These are phyloP conservation scores for Tragelaphus imberbis DNA, from an alignment of 2,113 vertebrate genomes.

Conservation along the genomic window DNA sequence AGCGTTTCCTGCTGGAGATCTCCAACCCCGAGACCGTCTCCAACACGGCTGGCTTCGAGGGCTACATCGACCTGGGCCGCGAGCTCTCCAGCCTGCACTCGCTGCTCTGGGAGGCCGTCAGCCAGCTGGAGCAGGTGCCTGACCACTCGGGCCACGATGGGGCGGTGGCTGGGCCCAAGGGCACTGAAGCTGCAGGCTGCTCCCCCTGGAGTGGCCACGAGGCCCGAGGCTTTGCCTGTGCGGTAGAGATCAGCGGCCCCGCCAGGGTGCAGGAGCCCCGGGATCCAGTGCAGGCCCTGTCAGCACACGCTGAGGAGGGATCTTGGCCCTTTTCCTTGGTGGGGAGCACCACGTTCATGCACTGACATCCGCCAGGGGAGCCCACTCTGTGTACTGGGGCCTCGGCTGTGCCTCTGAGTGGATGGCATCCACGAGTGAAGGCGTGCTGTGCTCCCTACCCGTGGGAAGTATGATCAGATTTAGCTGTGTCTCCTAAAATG, in stretches of 20 bases:
- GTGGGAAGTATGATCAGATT: neutral
- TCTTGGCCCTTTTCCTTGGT: neutral
- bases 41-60: conserved; percentile 96
- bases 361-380: rapidly evolving
- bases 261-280: rapidly evolving
- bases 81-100: conserved; percentile 95
- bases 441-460: neutral
- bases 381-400: neutral
- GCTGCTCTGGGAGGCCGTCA: conserved; percentile 92
- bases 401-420: neutral
- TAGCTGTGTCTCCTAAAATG: neutral
- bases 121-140: conserved; percentile 93
- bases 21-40: conserved; percentile 97
- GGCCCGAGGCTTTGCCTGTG: neutral
- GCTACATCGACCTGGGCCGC: conserved; percentile 95
- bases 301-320: rapidly evolving
- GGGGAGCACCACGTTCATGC: rapidly evolving
- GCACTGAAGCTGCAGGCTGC: neutral
- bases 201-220: neutral
- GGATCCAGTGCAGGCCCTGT: neutral
- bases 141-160: rapidly evolving
- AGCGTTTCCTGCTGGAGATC: conserved; percentile 95
- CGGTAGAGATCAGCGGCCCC: too few species aligned
- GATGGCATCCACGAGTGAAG: neutral
- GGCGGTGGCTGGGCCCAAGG: neutral